Evolutionary conservation across 2,888 invertebrate genomes (phyloP), one percentile per base, ranked within the genome.

Genomic region (Agrochola lota): DNA sequence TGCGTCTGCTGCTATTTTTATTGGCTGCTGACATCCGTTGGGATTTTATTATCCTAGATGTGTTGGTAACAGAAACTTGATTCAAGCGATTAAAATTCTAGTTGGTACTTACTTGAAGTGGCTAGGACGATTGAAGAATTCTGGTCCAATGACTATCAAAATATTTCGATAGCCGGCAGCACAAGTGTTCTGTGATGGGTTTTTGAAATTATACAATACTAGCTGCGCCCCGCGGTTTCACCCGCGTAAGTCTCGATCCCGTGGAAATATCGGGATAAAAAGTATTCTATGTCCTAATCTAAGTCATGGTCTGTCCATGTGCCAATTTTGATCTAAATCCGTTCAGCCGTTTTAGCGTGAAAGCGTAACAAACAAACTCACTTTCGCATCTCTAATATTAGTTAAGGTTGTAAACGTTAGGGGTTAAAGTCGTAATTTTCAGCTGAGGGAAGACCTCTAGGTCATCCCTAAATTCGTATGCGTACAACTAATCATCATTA

Each of bases 1-100:
- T 59, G 17, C 60, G 23, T 68, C 64, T n/a, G n/a, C n/a, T n/a
- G 30, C 46, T 82, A 72, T 66, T 77, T 76, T 84, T 74, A 87
- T 85, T 62, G 30, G 55, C 60, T 67, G 40, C 59, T 68, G 3
- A 46, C 40, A 49, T 67, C 30, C 68, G 46, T 40, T 72, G 30
- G 71, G 46, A 20, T 0, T 57, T 69, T n/a, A 55, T 62, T 64
- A 62, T 20, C n/a, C 3, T 35, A 23, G 55, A 43, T 43, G n/a
- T 64, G 64, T 59, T 69, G 57, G n/a, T 70, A 40, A 63, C 49
- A 55, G 35, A 70, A 57, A 30, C 20, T 55, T 83, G 40, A 40
- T 4, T 46, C 0, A 7, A 40, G 52, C 5, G 8, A 17, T 64
- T 59, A 35, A 43, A 43, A 12, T 59, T 62, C n/a, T 26, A 11